Evolutionary conservation across 2,888 invertebrate genomes (phyloP), one percentile per base, ranked within the genome.

Genomic region (Apotomis betuletana): DNA sequence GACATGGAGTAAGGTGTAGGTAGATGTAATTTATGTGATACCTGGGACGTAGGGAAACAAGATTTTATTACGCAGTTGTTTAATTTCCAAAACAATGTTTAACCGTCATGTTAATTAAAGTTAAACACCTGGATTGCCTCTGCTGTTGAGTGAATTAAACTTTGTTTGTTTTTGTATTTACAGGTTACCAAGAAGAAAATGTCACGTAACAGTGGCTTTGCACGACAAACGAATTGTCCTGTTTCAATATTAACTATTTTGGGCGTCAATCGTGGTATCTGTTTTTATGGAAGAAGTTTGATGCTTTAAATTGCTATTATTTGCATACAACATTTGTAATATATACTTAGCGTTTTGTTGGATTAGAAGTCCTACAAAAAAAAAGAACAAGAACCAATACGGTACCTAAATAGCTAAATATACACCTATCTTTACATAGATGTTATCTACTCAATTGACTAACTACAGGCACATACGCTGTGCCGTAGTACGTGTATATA

Each of bases 11-110:
- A 75, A 77, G 79, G 79, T 78, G 77, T 74, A 76, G 77, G 77
- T 74, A 76, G 77, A 76, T 71, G 77, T 81, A 81, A 85, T 88
- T 87, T 86, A 87, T 83, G 80, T 75, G 78, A 75, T 81, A 84
- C 83, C 81, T 81, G 83, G 83, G 81, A 77, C 80, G 69, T 75
- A 75, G 74, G 78, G 79, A 75, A 80, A 81, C 80, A 81, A 82
- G 85, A 85, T 86, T 87, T 84, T 83, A 85, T 87, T 87, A 85
- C 83, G 80, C 80, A 82, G 81, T 85, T 83, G 85, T 85, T 87
- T 84, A 85, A 85, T 86, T 85, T 84, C 78, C 81, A 78, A 80
- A 85, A 83, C 82, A 62, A 78, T 77, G 80, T 77, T 82, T 80
- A 80, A 78, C 79, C 74, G 75, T 69, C 73, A 76, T 76, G 79